phyloP scores from a whole-genome alignment of 1,140 invertebrate genomes.

The Ceratina japonica region DNA sequence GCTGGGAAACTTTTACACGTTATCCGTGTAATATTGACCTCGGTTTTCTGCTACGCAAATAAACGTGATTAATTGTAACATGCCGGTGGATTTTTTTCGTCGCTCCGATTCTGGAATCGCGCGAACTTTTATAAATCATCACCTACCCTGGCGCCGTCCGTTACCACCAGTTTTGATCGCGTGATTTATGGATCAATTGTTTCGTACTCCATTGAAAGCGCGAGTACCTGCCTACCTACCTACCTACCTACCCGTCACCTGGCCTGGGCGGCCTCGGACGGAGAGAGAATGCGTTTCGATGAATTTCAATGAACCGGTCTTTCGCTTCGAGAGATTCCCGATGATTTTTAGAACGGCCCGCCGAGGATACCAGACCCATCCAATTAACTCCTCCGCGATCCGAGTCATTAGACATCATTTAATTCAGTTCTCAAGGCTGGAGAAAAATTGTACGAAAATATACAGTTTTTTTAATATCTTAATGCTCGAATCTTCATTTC shows the following conservation, averaged over 20 bases:
- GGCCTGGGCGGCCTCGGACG: neutral
- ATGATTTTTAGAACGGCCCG: neutral
- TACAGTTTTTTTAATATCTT: no score
- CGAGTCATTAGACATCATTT: no score
- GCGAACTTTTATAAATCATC: conserved; percentile 35
- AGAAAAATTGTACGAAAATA: no score
- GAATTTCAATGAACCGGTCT: neutral
- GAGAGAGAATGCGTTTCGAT: neutral
- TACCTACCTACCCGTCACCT: no score
- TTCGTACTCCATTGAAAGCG: conserved; percentile 27
- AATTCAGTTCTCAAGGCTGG: no score
- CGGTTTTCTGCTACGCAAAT: conserved; percentile 20
- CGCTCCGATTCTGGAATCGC: neutral
- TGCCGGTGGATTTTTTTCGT: conserved; percentile 15
- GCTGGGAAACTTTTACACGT: neutral
- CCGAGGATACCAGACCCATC: no score
- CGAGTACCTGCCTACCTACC: conserved; percentile 13
- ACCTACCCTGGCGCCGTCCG: no score
- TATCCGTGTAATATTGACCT: conserved; percentile 29
- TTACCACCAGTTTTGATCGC: conserved; percentile 6
- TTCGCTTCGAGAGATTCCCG: neutral
- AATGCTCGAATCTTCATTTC: no score
- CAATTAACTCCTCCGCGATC: no score
- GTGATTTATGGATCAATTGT: conserved; percentile 50
- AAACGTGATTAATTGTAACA: conserved; percentile 41